Base-by-base conservation (phyloP, 2,797 vertebrate genomes). In the Ptychadena robeensis region DNA sequence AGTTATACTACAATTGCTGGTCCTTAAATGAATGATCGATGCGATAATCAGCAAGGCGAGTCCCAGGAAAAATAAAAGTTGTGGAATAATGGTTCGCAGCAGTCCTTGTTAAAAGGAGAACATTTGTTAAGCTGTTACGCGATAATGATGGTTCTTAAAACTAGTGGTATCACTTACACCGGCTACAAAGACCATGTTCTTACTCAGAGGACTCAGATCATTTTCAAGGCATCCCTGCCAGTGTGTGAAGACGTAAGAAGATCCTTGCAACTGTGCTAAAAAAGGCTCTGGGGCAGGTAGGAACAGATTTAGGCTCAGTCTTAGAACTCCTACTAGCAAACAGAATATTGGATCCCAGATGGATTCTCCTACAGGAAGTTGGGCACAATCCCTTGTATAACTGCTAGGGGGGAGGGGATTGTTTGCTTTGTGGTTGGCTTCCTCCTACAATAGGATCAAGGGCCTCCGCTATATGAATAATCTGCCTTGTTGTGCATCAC, bases 401-500 rank as follows among this genome's bases (percentile, higher is more conserved):
- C 65, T 70, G 69, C 77, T 82, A 80, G 53, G 81, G 86, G 79
- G 48, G 53, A 72, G 85, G 86, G 85, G 76, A 87, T 69, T 86
- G 71, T 82, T 68, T 78, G 40, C 63, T 68, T 67, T 25, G 12
- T 35, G 35, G 0, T 22, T 27, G 79, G 25, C 37, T 1, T 68
- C 82, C 82, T 2, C 12, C 5, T 71, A 5, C n/a, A 11, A 0
- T 28, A 63, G 1, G 27, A 86, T 94, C 91, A 99, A 9, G 96
- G 95, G 4, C 95, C 95, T 40, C 96, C 97, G 0, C 95, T 97
- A 94, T 99, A 99, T 10, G 98, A 98, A 92, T 99, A 99, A 91
- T 99, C 98, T 86, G 98, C 98, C 92, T 99, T 99, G 93, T 99
- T 99, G 94, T 99, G 98, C 98, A 99, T 99, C 93, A 99, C 96